Percentiles rank a stretch among this genome's conserved stretches.
Conservation (phyloP, 2,888 invertebrate genomes). For the Melanophora roralis region DNA sequence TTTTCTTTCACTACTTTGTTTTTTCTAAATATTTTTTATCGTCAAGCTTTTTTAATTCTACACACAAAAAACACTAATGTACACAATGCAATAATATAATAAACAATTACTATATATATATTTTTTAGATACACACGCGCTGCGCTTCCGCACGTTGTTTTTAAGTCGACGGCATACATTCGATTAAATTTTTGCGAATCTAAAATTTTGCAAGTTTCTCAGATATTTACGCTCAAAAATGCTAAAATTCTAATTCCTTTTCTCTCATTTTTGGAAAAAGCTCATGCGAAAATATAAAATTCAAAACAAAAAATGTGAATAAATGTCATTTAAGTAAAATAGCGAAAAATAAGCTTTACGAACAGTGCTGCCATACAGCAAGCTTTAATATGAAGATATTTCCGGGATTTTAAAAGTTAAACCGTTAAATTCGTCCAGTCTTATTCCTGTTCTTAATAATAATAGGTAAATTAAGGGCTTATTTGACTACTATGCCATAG, state of each 20-base stretch:
- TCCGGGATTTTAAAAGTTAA: too few relatives aligned
- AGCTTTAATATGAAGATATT: too few relatives aligned
- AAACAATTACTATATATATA: conserved; percentile 35
- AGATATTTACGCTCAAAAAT: conserved; percentile 18
- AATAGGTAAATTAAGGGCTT: too few relatives aligned
- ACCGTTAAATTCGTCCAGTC: too few relatives aligned
- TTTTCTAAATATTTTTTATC: conserved; percentile 42
- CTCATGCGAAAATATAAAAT: conserved; percentile 5
- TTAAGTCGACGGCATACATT: conserved; percentile 60
- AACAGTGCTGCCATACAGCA: neutral
- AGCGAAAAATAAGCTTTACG: conserved; percentile 13
- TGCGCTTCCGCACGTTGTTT: conserved; percentile 59
- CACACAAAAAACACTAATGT: conserved; percentile 25
- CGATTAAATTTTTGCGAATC: conserved; percentile 62
- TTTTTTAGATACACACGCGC: conserved; percentile 59
- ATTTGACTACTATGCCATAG: too few relatives aligned
- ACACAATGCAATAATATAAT: conserved; percentile 40
- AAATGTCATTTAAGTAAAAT: conserved; percentile 31
- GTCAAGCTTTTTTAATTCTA: conserved; percentile 55
- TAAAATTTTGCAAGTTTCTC: conserved; percentile 60
- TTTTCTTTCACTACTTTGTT: conserved; percentile 30
- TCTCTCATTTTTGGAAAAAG: conserved; percentile 30
- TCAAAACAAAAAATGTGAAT: conserved; percentile 17
- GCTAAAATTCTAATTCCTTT: conserved; percentile 7
- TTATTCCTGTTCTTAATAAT: too few relatives aligned